Base-by-base conservation (phyloP, 2,888 invertebrate genomes). In the Sepioteuthis lessoniana region DNA sequence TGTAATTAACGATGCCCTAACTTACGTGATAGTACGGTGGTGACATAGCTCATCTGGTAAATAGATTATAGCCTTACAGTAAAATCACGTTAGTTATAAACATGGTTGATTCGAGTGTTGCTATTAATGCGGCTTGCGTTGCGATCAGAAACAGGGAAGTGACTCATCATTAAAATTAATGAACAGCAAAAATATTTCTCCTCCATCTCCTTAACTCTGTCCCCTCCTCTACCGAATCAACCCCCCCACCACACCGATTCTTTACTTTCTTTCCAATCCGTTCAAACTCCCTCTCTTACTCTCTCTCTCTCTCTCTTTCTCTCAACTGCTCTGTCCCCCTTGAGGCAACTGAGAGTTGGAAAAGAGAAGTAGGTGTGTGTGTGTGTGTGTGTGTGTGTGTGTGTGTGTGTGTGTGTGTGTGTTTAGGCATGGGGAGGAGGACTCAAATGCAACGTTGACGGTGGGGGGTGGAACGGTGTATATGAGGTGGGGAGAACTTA, bases 161-260 rank as follows among this genome's bases (percentile, higher is more conserved):
- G 76, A 76, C n/a, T 76, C 76, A 76, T 76, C 76, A 76, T 76
- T 76, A n/a, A 76, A 76, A 76, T 76, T 76, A 76, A 76, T 76
- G 76, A 76, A 76, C 76, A 76, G 76, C 76, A 76, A n/a, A 76
- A 76, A 76, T 76, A 76, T 76, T 76, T n/a, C 13, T 35, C n/a
- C 76, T 76, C n/a, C 76, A 35, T 76, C n/a, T 76, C 76, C 76
- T 35, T 76, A 35, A n/a, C 16, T 76, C n/a, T 76, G 7, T 1
- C 76, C 76, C 19, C 16, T 2, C n/a, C 76, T 76, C n/a, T 16
- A 16, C 76, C 3, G 19, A 1, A n/a, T 13, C 76, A 16, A 1
- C 31, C 4, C 28, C 31, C 4, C 28, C 31, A 31, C 28, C 10
- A 0, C 76, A 1, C n/a, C 31, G n/a, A 35, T 35, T 13, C 8